These are phyloP conservation scores for Dromius quadrimaculatus DNA, from an alignment of 2,888 invertebrate genomes.

Conservation along the genomic window DNA sequence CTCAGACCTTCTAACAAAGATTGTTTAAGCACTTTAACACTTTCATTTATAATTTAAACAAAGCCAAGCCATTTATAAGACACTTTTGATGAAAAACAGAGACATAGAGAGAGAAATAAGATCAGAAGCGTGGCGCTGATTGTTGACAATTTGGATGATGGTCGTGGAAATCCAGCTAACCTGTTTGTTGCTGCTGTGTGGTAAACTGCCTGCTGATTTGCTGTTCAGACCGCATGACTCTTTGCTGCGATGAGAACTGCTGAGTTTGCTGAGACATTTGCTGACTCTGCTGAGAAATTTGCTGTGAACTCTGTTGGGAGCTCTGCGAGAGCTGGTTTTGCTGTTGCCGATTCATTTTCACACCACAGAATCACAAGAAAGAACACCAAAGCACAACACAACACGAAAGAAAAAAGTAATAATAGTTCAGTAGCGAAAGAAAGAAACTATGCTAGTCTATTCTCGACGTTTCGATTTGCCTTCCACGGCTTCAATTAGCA, in stretches of 20 bases:
- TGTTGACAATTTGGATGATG: slow-evolving; percentile 2
- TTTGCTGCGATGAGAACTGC: slow-evolving; percentile 69
- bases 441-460: slow-evolving; percentile 63
- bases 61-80: slow-evolving; percentile 47
- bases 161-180: slow-evolving; percentile 65
- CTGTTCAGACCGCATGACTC: slow-evolving; percentile 80
- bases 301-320: slow-evolving; percentile 24
- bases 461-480: slow-evolving; percentile 63
- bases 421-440: slow-evolving; percentile 54
- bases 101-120: not conserved
- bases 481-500: slow-evolving; percentile 73
- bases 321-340: slow-evolving; percentile 64
- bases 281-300: slow-evolving; percentile 60
- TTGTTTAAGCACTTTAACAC: slow-evolving; percentile 14
- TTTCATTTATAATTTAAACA: slow-evolving; percentile 9
- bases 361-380: slow-evolving; percentile 59
- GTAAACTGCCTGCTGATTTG: slow-evolving; percentile 84
- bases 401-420: slow-evolving; percentile 53
- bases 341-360: slow-evolving; percentile 82
- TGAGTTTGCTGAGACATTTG: slow-evolving; percentile 59
- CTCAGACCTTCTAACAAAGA: too few relatives aligned
- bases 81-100: slow-evolving; percentile 1
- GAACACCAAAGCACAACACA: slow-evolving; percentile 59
- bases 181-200: slow-evolving; percentile 78
- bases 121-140: not conserved